A percentile compares a stretch with the other conserved stretches of the same genome.
Conservation (phyloP, 2,797 vertebrate species). For the Chromis chromis region DNA sequence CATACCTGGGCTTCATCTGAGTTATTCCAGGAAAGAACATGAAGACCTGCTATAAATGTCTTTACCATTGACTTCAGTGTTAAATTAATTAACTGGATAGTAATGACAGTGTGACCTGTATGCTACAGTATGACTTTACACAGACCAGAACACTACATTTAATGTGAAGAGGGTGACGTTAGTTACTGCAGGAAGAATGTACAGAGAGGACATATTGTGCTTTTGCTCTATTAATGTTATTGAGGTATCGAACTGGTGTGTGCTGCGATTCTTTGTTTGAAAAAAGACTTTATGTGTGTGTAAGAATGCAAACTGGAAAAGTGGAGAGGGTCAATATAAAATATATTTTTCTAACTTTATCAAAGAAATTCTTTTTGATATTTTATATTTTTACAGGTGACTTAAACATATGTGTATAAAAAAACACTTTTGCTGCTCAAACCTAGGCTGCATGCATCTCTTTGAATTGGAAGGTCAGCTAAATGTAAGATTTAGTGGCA, state of each 20-base stretch:
- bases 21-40: background rate
- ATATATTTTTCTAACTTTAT: no score
- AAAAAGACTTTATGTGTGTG: no score
- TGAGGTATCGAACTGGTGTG: no score
- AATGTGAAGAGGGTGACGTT: background rate
- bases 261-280: no score
- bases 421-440: background rate
- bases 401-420: no score
- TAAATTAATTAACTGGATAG: slow-evolving; percentile 11
- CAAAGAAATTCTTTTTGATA: no score
- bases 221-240: background rate
- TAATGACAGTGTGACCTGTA: slow-evolving; percentile 10
- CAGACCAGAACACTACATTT: slow-evolving; percentile 1
- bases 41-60: slow-evolving; percentile 5
- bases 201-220: background rate
- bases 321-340: no score
- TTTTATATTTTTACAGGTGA: no score
- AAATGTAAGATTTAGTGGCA: no score
- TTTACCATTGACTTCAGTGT: background rate
- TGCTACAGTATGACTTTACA: background rate
- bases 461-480: slow-evolving; percentile 3
- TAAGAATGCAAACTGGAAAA: no score
- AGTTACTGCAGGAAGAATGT: background rate
- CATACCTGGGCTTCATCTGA: no score
- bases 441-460: background rate